These are phyloP conservation scores for Kryptopterus vitreolus DNA, from an alignment of 2,797 vertebrate genomes.

Conservation along the genomic window DNA sequence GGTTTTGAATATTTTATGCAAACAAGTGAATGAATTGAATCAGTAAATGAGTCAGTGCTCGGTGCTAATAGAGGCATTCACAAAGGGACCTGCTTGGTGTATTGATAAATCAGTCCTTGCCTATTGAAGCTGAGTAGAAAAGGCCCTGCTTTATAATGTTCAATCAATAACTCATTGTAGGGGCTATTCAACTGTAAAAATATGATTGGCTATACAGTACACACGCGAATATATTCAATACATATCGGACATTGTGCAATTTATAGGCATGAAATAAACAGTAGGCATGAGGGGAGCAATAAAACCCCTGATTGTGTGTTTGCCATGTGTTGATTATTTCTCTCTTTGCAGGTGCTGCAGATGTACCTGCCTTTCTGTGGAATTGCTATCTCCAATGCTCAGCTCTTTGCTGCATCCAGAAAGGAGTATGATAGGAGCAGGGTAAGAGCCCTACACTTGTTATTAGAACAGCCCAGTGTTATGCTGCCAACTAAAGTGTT, in stretches of 20 bases:
- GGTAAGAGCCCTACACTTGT: constrained; percentile 74
- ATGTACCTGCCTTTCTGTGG: constrained; percentile 99
- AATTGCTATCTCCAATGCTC: constrained; percentile 96
- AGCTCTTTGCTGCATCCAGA: constrained; percentile 94
- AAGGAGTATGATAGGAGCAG: constrained; percentile 98
- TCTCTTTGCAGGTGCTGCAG: constrained; percentile 87
- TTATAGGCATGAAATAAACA: neutral
- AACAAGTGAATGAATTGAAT: constrained; percentile 24
- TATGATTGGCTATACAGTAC: neutral
- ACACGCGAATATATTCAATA: neutral
- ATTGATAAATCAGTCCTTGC: constrained; percentile 28
- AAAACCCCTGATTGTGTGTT: neutral
- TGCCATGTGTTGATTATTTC: constrained; percentile 5
- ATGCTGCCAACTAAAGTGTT: neutral
- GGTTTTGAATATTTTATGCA: constrained; percentile 32
- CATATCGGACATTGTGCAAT: neutral
- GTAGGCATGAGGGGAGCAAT: neutral
- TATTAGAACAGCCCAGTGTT: neutral
- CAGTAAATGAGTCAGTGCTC: constrained; percentile 23
- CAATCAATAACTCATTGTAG: constrained; percentile 28
- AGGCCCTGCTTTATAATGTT: constrained; percentile 37
- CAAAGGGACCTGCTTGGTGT: constrained; percentile 27
- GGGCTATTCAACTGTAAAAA: constrained; percentile 10
- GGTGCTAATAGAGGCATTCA: constrained; percentile 27
- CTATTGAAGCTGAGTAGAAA: constrained; percentile 26